Conservation (phyloP, 2,113 vertebrate genomes). For the Heterotis niloticus region DNA sequence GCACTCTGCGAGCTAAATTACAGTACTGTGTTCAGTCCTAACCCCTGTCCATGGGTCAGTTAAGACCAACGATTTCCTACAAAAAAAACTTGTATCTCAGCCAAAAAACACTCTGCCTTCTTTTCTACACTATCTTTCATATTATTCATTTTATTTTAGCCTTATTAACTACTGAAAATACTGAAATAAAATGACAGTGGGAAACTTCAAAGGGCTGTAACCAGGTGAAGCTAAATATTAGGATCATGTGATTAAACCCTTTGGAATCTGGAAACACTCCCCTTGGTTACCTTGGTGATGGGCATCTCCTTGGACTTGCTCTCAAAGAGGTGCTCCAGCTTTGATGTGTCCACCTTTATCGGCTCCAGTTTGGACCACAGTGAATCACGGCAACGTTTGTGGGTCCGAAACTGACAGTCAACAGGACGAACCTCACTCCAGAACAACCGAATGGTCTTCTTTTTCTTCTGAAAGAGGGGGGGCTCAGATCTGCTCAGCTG, state of each 20-base stretch:
- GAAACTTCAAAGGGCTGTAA: too few relatives aligned
- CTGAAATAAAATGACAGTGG: too few relatives aligned
- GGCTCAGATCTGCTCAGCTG: constrained; percentile 77
- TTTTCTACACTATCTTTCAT: too few relatives aligned
- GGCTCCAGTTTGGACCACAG: constrained; percentile 96
- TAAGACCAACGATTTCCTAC: too few relatives aligned
- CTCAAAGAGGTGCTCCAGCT: constrained; percentile 95
- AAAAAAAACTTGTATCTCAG: too few relatives aligned
- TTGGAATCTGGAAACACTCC: not conserved
- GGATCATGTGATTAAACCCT: not conserved
- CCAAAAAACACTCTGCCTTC: too few relatives aligned
- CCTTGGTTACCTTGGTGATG: constrained; percentile 83
- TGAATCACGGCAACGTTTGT: constrained; percentile 83
- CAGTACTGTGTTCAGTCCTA: not conserved
- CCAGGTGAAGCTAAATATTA: too few relatives aligned
- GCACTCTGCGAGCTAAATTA: not conserved
- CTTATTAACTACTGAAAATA: too few relatives aligned
- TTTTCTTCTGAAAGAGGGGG: constrained; percentile 88
- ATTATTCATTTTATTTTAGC: too few relatives aligned
- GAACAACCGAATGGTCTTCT: constrained; percentile 97
- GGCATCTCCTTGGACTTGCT: constrained; percentile 96
- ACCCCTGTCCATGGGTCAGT: not conserved
- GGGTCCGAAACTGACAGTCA: constrained; percentile 85
- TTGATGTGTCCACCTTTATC: constrained; percentile 90
- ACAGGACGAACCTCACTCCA: constrained; percentile 92